Base-by-base conservation (phyloP, 1,140 invertebrate genomes). In the Antheraea pernyi region DNA sequence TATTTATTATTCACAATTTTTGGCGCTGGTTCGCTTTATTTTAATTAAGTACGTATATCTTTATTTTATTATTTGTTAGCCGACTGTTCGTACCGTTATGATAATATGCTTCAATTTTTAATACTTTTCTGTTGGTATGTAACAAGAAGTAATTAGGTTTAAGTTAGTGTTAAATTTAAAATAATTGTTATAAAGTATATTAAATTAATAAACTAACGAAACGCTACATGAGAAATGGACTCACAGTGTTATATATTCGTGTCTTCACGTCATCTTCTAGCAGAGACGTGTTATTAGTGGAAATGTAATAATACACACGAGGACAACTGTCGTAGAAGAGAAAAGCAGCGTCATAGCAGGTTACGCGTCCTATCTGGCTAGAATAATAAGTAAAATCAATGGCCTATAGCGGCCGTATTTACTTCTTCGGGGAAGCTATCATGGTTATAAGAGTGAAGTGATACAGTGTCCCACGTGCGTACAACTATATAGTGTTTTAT, bases 11-110 rank as follows among this genome's bases (percentile, higher is more conserved):
- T 53, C 0, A 16, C 16, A 53, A 13, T 16, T 53, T 1, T 16
- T 53, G 46, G 46, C 46, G 46, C 46, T 53, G 46, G 46, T 53
- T 53, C 46, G 46, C 46, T 53, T 53, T 53, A 53, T 16, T 53
- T 53, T 53, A 16, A 13, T 13, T 53, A 53, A 1, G 13, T 30
- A 2, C 22, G 1, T 30, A 53, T 53, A 53, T 16, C 0, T 53
- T 53, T 53, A 16, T 10, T 53, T 53, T 53, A 53, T 16, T 53
- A 16, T 16, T 53, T 7, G 39, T 53, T 53, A 53, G 16, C 46
- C 46, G 10, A 53, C 46, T 53, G 13, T 53, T 53, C 11, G 16
- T 6, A n/a, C 46, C 16, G 16, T 16, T 53, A 53, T 53, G 16
- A 16, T 6, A 6, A 53, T 5, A n/a, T 53, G 16, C 11, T 53